These are phyloP conservation scores for Chalcis sispes DNA, from an alignment of 2,888 invertebrate genomes.

Conservation along the genomic window DNA sequence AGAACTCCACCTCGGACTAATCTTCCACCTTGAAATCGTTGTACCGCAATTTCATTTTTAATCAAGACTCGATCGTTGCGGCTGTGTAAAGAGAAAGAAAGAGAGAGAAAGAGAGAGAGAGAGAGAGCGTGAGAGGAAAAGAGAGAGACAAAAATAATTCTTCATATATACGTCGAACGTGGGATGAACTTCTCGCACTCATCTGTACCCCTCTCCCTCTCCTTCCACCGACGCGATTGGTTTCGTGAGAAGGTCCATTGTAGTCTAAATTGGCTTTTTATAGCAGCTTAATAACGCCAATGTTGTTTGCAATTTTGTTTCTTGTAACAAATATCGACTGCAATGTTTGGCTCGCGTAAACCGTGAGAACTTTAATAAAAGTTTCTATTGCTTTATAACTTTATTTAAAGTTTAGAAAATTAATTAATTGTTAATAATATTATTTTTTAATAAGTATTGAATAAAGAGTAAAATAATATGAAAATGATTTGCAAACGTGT, in stretches of 20 bases:
- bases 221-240: constrained; percentile 41
- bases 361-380: constrained; percentile 44
- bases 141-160: constrained; percentile 56
- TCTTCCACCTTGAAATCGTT: constrained; percentile 68
- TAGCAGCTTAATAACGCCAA: constrained; percentile 67
- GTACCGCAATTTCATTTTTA: constrained; percentile 70
- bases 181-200: constrained; percentile 61
- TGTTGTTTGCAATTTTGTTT: constrained; percentile 65
- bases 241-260: constrained; percentile 62
- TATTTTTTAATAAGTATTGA: too few species aligned
- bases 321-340: constrained; percentile 49
- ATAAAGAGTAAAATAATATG: too few species aligned
- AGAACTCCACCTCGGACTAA: constrained; percentile 62
- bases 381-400: constrained; percentile 37
- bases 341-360: constrained; percentile 34
- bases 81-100: constrained; percentile 47
- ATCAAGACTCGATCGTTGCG: constrained; percentile 62
- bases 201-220: constrained; percentile 30
- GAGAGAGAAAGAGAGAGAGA: constrained; percentile 51
- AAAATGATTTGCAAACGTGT: not conserved
- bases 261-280: constrained; percentile 71
- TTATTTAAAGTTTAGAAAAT: too few species aligned
- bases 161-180: constrained; percentile 63
- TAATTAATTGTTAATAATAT: too few species aligned
- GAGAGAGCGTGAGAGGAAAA: too few species aligned